Evolutionary conservation across 2,797 vertebrate genomes (phyloP), one percentile per base, ranked within the genome.

Genomic region (Rhyacichthys aspro): DNA sequence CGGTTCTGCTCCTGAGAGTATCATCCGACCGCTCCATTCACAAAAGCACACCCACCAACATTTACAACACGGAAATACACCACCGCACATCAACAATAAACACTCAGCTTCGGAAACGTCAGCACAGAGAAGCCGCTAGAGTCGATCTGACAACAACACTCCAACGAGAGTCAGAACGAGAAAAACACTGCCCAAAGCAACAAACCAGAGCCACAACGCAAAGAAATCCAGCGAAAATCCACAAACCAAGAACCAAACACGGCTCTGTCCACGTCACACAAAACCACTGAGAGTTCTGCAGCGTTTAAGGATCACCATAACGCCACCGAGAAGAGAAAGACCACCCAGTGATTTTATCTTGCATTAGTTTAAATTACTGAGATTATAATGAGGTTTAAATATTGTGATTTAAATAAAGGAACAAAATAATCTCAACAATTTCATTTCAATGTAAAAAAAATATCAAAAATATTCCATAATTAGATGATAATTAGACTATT

Each of bases 1-100:
- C 85, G 72, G 88, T 72, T 91, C 90, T 88, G 87, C 89, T 92
- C 90, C n/a, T 91, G 91, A 93, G 87, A 75, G 79, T 32, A 78
- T 68, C 70, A 71, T 92, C 91, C 90, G 92, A 88, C 88, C 92
- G 91, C 90, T 90, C 90, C 88, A 84, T 79, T 89, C 78, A 90
- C 81, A 78, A 90, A 87, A 71, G 38, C 56, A 17, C 18, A 54
- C n/a, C 44, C 67, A 72, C 55, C 56, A 44, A 75, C 14, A 8
- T 7, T 15, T 32, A 28, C 7, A 5, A 47, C 45, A 49, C 34
- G 60, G 56, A 63, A 34, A 67, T 42, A 68, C 57, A 74, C 69
- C 42, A 15, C 32, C 57, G n/a, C n/a, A 85, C 62, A 69, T 56
- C 54, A 34, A 36, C 36, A 55, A 71, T 41, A 55, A 14, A 28